Conservation (phyloP, 37 sponge, comb jelly and placozoan species). For the Theonella swinhoei region DNA sequence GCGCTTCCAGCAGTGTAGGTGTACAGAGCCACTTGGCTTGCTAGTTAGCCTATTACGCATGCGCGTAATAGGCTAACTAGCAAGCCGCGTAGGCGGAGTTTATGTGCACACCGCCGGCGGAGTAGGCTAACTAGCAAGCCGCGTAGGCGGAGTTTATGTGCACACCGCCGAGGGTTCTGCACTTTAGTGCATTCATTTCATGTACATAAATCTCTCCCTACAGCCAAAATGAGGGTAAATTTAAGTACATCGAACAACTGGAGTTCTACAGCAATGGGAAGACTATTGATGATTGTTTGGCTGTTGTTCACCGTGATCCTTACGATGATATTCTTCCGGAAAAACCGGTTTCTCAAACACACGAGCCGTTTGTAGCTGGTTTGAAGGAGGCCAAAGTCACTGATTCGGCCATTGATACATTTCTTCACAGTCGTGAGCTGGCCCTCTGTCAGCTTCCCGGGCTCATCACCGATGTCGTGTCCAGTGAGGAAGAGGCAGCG, state of each 20-base stretch:
- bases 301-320: conserved; percentile 4
- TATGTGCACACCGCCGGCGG: no score
- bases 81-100: no score
- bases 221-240: conserved; percentile 25
- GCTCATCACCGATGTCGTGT: background rate
- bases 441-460: background rate
- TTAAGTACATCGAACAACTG: conserved; percentile 63
- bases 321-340: conserved; percentile 9
- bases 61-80: no score
- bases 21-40: no score
- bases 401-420: background rate
- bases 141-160: no score
- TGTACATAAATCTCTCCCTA: background rate
- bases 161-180: no score
- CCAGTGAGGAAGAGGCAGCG: background rate
- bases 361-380: conserved; percentile 15
- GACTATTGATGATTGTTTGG: background rate
- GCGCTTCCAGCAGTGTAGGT: no score
- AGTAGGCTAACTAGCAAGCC: no score
- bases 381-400: conserved; percentile 28
- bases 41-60: no score
- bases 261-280: conserved; percentile 31
- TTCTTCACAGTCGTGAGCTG: conserved; percentile 36
- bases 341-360: background rate
- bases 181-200: background rate